Percentiles rank a stretch among this genome's conserved stretches.
Conservation (phyloP, 1,140 invertebrate genomes). For the Rhyacophila brunnea region DNA sequence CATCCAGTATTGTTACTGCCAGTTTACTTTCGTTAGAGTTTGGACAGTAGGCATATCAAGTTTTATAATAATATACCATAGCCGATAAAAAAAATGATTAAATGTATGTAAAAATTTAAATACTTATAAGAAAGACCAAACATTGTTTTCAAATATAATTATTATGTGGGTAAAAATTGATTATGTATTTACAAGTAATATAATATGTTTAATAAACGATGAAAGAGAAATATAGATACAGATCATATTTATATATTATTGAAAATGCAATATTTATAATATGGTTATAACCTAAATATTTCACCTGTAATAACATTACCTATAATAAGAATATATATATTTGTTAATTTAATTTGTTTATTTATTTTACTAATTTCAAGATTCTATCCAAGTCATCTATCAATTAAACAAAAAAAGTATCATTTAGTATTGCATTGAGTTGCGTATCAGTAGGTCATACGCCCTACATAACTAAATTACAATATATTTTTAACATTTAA, state of each 20-base stretch:
- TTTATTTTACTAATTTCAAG: not conserved
- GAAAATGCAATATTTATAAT: constrained; percentile 6
- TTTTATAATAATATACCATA: no score
- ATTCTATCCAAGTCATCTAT: constrained; percentile 7
- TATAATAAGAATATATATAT: constrained; percentile 24
- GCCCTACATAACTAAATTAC: not conserved
- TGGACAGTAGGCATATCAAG: no score
- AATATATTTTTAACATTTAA: no score
- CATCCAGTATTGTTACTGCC: no score
- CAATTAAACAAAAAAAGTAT: constrained; percentile 13
- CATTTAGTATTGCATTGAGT: constrained; percentile 20
- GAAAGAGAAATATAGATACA: not conserved
- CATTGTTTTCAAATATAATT: constrained; percentile 4
- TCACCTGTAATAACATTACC: constrained; percentile 25
- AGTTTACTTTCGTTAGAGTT: no score
- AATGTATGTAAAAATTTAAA: no score
- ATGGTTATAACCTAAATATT: constrained; percentile 9
- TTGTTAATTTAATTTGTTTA: constrained; percentile 26
- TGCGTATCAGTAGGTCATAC: not conserved
- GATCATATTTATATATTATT: constrained; percentile 2
- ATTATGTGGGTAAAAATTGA: not conserved
- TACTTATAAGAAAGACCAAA: no score
- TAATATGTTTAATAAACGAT: constrained; percentile 1
- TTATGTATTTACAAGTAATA: constrained; percentile 3
- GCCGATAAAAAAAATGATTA: no score